These are phyloP conservation scores for Psophia crepitans DNA, from an alignment of 2,113 vertebrate genomes.

Conservation along the genomic window DNA sequence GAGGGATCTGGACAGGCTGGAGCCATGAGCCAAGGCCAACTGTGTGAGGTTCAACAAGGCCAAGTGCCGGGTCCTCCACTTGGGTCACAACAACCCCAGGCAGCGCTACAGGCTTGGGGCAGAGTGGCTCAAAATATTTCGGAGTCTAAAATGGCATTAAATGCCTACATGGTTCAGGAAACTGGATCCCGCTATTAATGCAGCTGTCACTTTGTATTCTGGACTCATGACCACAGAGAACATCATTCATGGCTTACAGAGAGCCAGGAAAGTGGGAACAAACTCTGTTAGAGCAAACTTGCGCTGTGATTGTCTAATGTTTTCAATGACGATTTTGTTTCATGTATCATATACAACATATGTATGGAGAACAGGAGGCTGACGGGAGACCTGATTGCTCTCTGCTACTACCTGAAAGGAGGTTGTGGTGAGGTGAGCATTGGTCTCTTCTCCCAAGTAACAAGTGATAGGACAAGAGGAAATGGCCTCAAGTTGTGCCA, in stretches of 20 bases:
- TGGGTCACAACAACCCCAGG: not conserved
- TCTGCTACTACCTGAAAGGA: not conserved
- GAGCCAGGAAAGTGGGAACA: not conserved
- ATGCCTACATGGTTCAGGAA: not conserved
- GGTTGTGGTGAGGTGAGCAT: not conserved
- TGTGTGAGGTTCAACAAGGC: not conserved
- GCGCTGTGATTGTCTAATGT: not conserved
- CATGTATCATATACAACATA: not conserved
- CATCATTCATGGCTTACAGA: not conserved
- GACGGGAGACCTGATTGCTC: not conserved
- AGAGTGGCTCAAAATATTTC: not conserved
- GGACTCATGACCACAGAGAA: not conserved
- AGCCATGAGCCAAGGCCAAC: not conserved
- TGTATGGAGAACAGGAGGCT: not conserved
- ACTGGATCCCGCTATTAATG: not conserved
- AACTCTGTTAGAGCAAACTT: not conserved
- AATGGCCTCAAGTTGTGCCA: not conserved
- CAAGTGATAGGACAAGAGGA: not conserved
- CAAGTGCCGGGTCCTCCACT: not conserved
- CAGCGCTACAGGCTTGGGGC: too few relatives aligned
- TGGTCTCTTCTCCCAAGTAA: not conserved
- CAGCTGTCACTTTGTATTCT: not conserved
- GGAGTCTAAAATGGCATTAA: not conserved
- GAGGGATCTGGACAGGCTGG: not conserved
- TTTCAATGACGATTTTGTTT: not conserved